Evolutionary conservation across 2,888 invertebrate species (phyloP).

Genomic region (Tuberolachnus salignus): DNA sequence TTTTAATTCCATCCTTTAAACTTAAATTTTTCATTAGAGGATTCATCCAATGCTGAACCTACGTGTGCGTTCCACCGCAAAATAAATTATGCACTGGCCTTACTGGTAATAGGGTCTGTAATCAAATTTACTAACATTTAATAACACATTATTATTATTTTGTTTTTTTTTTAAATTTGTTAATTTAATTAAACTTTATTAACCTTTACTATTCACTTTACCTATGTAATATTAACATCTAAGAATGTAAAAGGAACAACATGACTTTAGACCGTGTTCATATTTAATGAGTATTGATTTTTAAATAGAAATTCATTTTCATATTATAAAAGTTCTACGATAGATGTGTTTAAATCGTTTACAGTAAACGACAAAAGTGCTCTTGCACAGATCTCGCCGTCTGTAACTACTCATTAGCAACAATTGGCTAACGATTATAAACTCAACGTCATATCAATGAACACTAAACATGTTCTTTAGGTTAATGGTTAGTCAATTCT

Average conservation of each 20-base stretch:
- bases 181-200: no score
- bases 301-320: no score
- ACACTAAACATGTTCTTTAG: conserved; percentile 45
- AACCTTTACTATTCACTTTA: no score
- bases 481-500: conserved; percentile 12
- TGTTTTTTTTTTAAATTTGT: no score
- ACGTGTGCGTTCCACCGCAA: conserved; percentile 37
- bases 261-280: no score
- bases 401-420: conserved; percentile 46
- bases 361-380: conserved; percentile 19
- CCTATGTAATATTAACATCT: no score
- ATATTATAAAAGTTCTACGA: no score
- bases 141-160: no score
- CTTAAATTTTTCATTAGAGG: conserved; percentile 24
- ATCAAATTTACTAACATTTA: not conserved
- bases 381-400: conserved; percentile 42
- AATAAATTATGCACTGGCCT: conserved; percentile 53
- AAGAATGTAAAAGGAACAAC: no score
- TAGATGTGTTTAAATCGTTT: conserved; percentile 15
- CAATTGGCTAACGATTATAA: conserved; percentile 47
- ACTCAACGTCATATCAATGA: conserved; percentile 37
- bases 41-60: conserved; percentile 16
- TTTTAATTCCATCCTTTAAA: conserved; percentile 10
- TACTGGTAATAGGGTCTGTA: conserved; percentile 39
- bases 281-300: no score